Evolutionary conservation across 2,888 invertebrate genomes (phyloP).

Genomic region (Drosophila barbarae): DNA sequence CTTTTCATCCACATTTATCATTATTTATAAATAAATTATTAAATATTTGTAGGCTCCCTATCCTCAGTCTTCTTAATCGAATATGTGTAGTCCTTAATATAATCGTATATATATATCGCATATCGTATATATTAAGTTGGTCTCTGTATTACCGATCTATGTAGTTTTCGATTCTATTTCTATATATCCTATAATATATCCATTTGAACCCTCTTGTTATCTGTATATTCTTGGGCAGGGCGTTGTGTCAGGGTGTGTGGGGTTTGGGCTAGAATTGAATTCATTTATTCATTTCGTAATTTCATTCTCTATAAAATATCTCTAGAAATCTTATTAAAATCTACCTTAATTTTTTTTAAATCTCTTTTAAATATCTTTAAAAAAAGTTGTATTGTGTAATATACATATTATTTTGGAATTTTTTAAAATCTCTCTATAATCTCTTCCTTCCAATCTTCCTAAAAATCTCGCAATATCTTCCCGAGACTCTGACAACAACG

Average conservation of each 20-base stretch:
- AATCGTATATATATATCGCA: neutral
- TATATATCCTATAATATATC: neutral
- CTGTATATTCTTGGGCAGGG: neutral
- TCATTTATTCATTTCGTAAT: neutral
- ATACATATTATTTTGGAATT: no score
- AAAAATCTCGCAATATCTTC: neutral
- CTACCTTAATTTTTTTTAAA: neutral
- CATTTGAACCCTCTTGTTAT: neutral
- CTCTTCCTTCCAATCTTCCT: no score
- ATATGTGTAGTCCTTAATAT: neutral
- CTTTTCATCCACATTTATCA: constrained; percentile 17
- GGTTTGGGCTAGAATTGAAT: neutral
- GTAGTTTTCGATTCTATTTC: constrained; percentile 24
- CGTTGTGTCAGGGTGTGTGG: constrained; percentile 1
- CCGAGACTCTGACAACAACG: neutral
- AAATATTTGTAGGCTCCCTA: neutral
- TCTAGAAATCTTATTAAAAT: neutral
- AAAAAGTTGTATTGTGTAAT: neutral
- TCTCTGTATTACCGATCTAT: constrained; percentile 10
- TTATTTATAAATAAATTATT: neutral
- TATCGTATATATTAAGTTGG: constrained; percentile 7
- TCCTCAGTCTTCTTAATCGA: neutral
- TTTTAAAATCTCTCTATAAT: no score
- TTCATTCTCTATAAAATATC: neutral
- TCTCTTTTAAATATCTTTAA: neutral